Percentiles rank a stretch among this genome's conserved stretches.
These are phyloP conservation scores for Erpornis zantholeuca DNA, from an alignment of 2,113 vertebrate genomes.

Conservation along the genomic window DNA sequence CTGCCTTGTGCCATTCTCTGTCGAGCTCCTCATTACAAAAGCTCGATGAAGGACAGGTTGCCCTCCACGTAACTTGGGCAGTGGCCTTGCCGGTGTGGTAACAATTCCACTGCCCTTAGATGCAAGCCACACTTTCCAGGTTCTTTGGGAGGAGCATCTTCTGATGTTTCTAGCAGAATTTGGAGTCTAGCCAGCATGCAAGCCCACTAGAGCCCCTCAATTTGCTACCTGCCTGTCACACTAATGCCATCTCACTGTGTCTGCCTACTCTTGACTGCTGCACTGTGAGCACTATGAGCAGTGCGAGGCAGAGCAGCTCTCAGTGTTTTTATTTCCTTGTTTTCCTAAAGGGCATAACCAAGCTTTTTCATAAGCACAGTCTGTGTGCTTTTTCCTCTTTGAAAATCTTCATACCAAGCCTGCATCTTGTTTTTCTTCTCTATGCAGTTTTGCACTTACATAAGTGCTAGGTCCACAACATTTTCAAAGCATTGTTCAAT, in stretches of 20 bases:
- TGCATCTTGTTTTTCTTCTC: not conserved
- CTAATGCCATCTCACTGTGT: not conserved
- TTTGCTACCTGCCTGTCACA: not conserved
- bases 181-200: not conserved
- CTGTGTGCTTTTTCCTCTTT: not conserved
- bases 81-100: accelerated
- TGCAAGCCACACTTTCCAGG: not conserved
- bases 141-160: not conserved
- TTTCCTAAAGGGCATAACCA: not conserved
- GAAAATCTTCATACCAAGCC: not conserved
- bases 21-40: not conserved
- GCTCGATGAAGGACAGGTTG: not conserved
- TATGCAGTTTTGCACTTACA: not conserved
- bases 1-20: not conserved
- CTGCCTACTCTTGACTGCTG: not conserved
- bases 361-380: not conserved
- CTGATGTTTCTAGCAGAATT: not conserved
- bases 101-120: not conserved
- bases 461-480: not conserved
- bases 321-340: not conserved
- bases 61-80: accelerated
- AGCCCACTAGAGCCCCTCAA: not conserved
- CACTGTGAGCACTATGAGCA: not conserved
- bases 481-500: not conserved
- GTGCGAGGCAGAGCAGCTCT: not conserved